phyloP scores from a whole-genome alignment of 2,888 invertebrate species.

The Eremobia ochroleuca region DNA sequence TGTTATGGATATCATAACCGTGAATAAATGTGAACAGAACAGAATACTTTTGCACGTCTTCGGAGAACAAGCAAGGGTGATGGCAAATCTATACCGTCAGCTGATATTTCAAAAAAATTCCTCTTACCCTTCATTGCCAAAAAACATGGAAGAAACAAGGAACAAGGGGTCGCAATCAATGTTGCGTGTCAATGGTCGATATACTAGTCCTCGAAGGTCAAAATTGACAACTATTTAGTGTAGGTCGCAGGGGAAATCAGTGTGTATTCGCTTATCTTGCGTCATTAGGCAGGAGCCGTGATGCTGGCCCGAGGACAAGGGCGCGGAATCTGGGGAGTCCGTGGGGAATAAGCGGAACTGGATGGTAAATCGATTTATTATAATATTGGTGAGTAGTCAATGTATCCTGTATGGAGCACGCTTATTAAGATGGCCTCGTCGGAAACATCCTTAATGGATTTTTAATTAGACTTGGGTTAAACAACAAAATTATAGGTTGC shows the following conservation, averaged over 20 bases:
- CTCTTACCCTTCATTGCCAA: conserved; percentile 14
- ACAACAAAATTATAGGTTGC: conserved; percentile 16
- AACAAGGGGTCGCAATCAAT: conserved; percentile 61
- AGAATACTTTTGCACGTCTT: background rate
- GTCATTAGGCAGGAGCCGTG: conserved; percentile 81
- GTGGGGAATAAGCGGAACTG: conserved; percentile 62
- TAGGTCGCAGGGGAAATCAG: conserved; percentile 86
- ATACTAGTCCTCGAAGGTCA: conserved; percentile 65
- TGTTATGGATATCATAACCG: background rate
- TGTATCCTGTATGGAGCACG: background rate
- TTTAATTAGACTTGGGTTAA: conserved; percentile 37
- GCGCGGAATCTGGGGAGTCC: conserved; percentile 66
- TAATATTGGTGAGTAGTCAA: conserved; percentile 50
- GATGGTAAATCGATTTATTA: conserved; percentile 61
- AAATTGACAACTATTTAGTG: conserved; percentile 71
- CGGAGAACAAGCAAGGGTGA: background rate
- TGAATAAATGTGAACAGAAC: background rate
- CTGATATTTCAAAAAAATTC: conserved; percentile 34
- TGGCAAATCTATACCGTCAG: background rate
- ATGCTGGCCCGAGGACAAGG: conserved; percentile 76
- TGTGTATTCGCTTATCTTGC: conserved; percentile 85
- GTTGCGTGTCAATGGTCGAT: conserved; percentile 74
- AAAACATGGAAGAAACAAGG: conserved; percentile 40
- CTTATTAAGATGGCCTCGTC: background rate
- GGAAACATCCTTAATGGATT: conserved; percentile 26